These are phyloP conservation scores for Nematostella vectensis DNA, from an alignment of 92 coral and sea anemone genomes.

Conservation along the genomic window DNA sequence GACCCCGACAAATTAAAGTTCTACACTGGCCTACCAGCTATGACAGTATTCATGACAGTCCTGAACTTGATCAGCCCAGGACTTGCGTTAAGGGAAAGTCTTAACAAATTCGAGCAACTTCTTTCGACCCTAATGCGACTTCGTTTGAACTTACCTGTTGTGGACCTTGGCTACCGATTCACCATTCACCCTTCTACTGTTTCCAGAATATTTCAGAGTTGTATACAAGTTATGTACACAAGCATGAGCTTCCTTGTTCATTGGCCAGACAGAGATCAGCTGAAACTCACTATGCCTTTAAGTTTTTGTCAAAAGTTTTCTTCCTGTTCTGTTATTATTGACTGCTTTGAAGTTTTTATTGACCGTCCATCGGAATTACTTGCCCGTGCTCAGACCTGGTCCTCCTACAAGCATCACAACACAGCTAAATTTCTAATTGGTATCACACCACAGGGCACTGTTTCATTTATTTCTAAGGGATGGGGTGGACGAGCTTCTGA, in stretches of 20 bases:
- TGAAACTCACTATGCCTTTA: slow-evolving; percentile 40
- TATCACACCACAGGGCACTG: slow-evolving; percentile 55
- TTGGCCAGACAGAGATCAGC: slow-evolving; percentile 53
- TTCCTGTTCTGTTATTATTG: slow-evolving; percentile 51
- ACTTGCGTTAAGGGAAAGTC: slow-evolving; percentile 2
- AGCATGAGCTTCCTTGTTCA: slow-evolving; percentile 25
- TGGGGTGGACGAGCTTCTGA: slow-evolving; percentile 64
- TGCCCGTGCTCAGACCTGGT: slow-evolving; percentile 48
- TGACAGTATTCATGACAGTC: slow-evolving; percentile 25
- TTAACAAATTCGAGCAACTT: slow-evolving; percentile 28
- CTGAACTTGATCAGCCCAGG: slow-evolving; percentile 28
- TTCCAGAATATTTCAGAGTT: slow-evolving; percentile 48
- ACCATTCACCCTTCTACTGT: slow-evolving; percentile 47
- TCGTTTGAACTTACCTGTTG: slow-evolving; percentile 37
- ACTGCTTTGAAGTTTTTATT: slow-evolving; percentile 59
- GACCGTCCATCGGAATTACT: slow-evolving; percentile 37
- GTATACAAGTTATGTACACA: slow-evolving; percentile 26
- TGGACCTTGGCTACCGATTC: slow-evolving; percentile 39
- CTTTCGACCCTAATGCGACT: slow-evolving; percentile 22
- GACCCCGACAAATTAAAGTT: slow-evolving; percentile 19
- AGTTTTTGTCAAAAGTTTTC: slow-evolving; percentile 36
- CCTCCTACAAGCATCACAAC: slow-evolving; percentile 34
- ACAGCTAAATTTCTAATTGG: slow-evolving; percentile 33
- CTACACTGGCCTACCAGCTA: slow-evolving; percentile 26
- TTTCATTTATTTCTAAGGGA: slow-evolving; percentile 43